Percentiles rank a stretch among this genome's conserved stretches.
phyloP scores from a whole-genome alignment of 2,113 vertebrate genomes.

The Puntigrus tetrazona region DNA sequence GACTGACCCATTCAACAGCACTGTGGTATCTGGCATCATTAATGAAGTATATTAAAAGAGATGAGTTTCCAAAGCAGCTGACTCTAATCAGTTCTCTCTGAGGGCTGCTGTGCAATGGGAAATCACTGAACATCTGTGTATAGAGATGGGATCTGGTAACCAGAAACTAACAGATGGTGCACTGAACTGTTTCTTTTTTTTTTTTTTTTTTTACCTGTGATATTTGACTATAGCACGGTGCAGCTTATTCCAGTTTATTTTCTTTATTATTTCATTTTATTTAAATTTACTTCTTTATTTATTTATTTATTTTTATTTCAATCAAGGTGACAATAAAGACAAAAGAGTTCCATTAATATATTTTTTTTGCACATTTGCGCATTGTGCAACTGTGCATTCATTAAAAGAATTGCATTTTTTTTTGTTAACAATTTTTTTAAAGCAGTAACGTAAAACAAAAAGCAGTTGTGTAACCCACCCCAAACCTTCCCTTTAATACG shows the following conservation, averaged over 20 bases:
- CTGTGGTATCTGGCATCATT: conserved; percentile 58
- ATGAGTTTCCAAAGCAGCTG: conserved; percentile 51
- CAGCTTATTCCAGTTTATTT: not conserved
- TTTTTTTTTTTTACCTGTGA: not conserved
- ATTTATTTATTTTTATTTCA: too few relatives aligned
- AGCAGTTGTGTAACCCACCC: too few relatives aligned
- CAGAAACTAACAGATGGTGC: not conserved
- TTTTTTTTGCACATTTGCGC: too few relatives aligned
- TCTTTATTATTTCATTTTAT: too few relatives aligned
- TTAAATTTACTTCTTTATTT: not conserved
- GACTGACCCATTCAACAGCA: conserved; percentile 56
- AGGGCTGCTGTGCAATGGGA: conserved; percentile 34
- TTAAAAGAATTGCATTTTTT: too few relatives aligned
- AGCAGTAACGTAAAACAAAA: too few relatives aligned
- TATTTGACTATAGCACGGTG: not conserved
- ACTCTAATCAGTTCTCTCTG: conserved; percentile 54
- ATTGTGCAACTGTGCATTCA: too few relatives aligned
- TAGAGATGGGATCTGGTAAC: conserved; percentile 38
- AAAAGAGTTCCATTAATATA: not conserved
- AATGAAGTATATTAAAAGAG: conserved; percentile 54
- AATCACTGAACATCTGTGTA: conserved; percentile 22
- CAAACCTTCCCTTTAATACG: too few relatives aligned
- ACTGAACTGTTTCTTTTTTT: not conserved
- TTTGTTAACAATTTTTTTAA: too few relatives aligned
- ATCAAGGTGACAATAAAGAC: not conserved